A percentile compares a stretch with the other conserved stretches of the same genome.
Evolutionary conservation across 2,888 invertebrate genomes (phyloP).

Genomic region (Callinectes sapidus): DNA sequence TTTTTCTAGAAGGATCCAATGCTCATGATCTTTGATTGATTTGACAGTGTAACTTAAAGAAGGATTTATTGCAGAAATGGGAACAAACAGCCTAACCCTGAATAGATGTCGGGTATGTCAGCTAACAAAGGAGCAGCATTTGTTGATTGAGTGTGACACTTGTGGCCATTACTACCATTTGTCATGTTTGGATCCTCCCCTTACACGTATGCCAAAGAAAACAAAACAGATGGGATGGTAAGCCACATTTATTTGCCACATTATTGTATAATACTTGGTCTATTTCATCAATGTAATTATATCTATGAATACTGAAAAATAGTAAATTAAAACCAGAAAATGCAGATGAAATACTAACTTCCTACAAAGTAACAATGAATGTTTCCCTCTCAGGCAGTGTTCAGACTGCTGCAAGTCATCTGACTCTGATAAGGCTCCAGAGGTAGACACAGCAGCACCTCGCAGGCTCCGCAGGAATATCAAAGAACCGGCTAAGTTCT

Average conservation of each 20-base stretch:
- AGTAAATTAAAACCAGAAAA: not conserved
- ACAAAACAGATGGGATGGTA: conserved; percentile 80
- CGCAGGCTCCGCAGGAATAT: conserved; percentile 70
- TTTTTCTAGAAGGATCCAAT: not conserved
- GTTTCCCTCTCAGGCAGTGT: conserved; percentile 65
- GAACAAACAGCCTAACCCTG: conserved; percentile 27
- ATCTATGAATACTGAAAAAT: not conserved
- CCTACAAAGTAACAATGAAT: not conserved
- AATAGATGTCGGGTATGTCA: conserved; percentile 89
- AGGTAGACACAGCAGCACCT: conserved; percentile 72
- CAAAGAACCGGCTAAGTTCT: conserved; percentile 72
- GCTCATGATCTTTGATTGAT: not conserved
- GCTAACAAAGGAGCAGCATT: conserved; percentile 91
- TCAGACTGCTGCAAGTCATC: conserved; percentile 72
- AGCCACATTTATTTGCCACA: conserved; percentile 17
- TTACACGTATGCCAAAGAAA: conserved; percentile 95
- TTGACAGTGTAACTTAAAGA: not conserved
- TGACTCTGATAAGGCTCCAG: conserved; percentile 72
- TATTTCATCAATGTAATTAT: not conserved
- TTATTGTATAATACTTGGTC: not conserved
- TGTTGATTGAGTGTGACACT: conserved; percentile 95
- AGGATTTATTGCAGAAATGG: conserved; percentile 20
- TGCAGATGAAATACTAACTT: not conserved
- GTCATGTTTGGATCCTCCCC: conserved; percentile 94
- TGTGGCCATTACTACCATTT: conserved; percentile 95